These are phyloP conservation scores for Drosophila sp. DNA, from an alignment of 1,140 invertebrate species.

Conservation along the genomic window DNA sequence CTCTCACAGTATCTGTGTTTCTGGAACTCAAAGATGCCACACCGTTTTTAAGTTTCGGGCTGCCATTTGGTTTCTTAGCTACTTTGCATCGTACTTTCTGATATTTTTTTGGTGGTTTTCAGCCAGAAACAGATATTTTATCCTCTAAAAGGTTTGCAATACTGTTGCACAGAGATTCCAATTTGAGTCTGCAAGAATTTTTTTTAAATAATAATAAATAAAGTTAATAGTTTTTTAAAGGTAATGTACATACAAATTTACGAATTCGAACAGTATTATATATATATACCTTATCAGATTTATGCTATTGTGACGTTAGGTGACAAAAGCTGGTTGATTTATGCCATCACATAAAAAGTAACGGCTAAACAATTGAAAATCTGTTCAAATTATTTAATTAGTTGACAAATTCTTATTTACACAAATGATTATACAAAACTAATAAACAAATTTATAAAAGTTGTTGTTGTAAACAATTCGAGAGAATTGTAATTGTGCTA, in stretches of 20 bases:
- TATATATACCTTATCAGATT: too few relatives aligned
- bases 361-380: constrained; percentile 13
- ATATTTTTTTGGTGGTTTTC: too few relatives aligned
- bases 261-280: too few relatives aligned
- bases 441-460: background rate
- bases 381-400: background rate
- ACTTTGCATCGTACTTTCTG: too few relatives aligned
- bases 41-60: too few relatives aligned
- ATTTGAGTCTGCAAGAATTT: constrained; percentile 10
- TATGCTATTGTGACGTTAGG: background rate
- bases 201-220: background rate
- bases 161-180: constrained; percentile 16
- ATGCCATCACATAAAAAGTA: background rate
- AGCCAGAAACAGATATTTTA: too few relatives aligned
- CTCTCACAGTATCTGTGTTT: constrained; percentile 34
- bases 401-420: background rate
- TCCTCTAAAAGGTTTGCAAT: too few relatives aligned
- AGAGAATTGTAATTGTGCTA: constrained; percentile 1
- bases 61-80: too few relatives aligned
- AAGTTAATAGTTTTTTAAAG: too few relatives aligned
- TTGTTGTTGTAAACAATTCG: background rate
- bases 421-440: background rate
- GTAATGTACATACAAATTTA: too few relatives aligned
- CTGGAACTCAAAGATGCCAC: too few relatives aligned
- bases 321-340: constrained; percentile 36